Evolutionary conservation across 2,888 invertebrate species (phyloP), one percentile per base, ranked within the genome.

Genomic region (Phaonia tiefii): DNA sequence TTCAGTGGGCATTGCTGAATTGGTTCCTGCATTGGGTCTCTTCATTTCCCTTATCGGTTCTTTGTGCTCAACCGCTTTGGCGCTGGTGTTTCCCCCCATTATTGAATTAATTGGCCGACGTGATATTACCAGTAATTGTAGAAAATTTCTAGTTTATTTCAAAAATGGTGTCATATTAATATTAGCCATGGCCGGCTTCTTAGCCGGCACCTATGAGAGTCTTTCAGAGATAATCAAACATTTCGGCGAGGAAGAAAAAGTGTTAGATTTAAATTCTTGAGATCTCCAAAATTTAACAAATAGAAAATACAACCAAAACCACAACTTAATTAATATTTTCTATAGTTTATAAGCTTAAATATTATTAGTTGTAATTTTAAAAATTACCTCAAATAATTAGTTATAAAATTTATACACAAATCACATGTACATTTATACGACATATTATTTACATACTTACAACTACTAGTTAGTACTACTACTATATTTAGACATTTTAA

Each of bases 11-110:
- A 91, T 98, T 84, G 98, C 98, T 0, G 96, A 96, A 88, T 92
- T 95, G 1, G 96, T 98, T 76, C 98, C 98, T 0, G 93, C 96
- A 85, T 91, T 98, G 82, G 95, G 95, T 1, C 92, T 97, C 1
- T 96, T 98, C 91, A 98, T 98, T 84, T 97, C 98, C 0, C 90
- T 98, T 81, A 96, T 98, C 31, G 98, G 98, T 4, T 97, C 98
- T 0, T 93, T 98, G 0, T 96, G 97, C 88, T 96, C 97, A 85
- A 95, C 97, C 4, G 94, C 96, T 0, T 91, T 98, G 82, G 97
- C 97, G 0, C 92, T 98, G 44, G 92, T 98, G 49, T 96, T 98
- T 88, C 98, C 98, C 1, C 96, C 98, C 0, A 92, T 97, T 74
- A 94, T 98, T 82, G 96, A 98, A 86, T 91, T 97, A 83, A 94